Percentiles rank a stretch among this genome's conserved stretches.
Evolutionary conservation across 2,797 vertebrate genomes (phyloP).

Genomic region (Melanotaenia nigrans): DNA sequence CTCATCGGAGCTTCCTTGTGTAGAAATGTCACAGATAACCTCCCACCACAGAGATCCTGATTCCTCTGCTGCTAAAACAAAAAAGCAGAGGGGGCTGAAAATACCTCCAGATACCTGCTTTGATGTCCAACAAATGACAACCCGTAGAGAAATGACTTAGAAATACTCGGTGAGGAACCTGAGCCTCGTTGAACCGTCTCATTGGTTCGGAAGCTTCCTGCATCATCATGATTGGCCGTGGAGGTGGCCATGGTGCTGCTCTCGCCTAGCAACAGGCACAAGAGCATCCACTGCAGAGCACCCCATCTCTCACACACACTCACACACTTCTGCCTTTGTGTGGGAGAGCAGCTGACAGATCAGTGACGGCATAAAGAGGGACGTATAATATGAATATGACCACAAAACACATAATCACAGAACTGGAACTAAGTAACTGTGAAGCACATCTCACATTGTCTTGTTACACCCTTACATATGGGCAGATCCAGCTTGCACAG

Average conservation of each 20-base stretch:
- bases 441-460: conserved; percentile 38
- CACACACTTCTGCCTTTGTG: conserved; percentile 14
- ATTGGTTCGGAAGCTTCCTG: conserved; percentile 64
- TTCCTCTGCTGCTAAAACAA: neutral
- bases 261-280: conserved; percentile 76
- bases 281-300: conserved; percentile 41
- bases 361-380: conserved; percentile 17
- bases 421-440: conserved; percentile 18
- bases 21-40: neutral
- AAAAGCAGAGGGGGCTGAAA: conserved; percentile 11
- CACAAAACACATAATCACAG: conserved; percentile 37
- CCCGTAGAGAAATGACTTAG: conserved; percentile 54
- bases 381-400: conserved; percentile 27
- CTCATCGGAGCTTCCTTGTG: neutral
- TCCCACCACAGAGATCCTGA: conserved; percentile 5
- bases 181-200: conserved; percentile 19
- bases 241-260: conserved; percentile 36
- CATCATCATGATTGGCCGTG: conserved; percentile 53
- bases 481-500: conserved; percentile 18
- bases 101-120: conserved; percentile 52
- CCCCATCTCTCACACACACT: neutral
- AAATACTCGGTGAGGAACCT: conserved; percentile 35
- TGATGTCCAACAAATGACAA: conserved; percentile 50
- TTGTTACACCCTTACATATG: conserved; percentile 25
- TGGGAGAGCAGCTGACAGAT: conserved; percentile 57